Base-by-base conservation (phyloP, 2,888 invertebrate species). In the Rhyacophila evoluta region DNA sequence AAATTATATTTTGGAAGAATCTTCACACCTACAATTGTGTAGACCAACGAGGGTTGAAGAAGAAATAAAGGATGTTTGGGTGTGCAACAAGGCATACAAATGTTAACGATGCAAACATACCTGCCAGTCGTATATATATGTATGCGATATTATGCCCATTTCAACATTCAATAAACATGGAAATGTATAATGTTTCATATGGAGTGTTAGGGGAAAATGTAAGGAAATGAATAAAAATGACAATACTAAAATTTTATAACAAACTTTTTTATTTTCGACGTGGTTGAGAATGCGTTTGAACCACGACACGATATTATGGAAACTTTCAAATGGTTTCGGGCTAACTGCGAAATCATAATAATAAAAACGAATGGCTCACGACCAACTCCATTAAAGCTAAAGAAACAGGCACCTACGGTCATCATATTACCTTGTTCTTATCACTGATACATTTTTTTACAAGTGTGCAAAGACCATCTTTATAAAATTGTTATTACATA, bases 341-440 rank as follows among this genome's bases (percentile, higher is more conserved):
- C 71, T 70, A 70, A 74, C 74, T 55, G 79, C 79, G 69, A 77
- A 79, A 77, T 41, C 55, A 79, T 77, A 74, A 55, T 19, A 41
- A 41, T 15, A 41, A 75, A 72, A 79, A 76, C 75, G 29, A 76
- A 81, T 72, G 70, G 79, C 78, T 81, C 75, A 81, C 41, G 55
- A 78, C 74, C 75, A 75, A 81, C 75, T 72, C 73, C 19, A 25
- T 77, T 79, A 81, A 81, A 81, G 81, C 81, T 81, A 81, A 78
- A 37, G 69, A 80, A 78, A 81, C 81, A 81, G 81, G 81, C 81
- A 81, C 81, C 81, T 81, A 80, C 76, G 81, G 81, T 81, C 79
- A 73, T 33, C 29, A 33, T 33, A 55, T 74, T 80, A 81, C 81
- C 81, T 77, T 79, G 81, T 81, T 80, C 79, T 75, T 77, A 78